These are phyloP conservation scores for Stichodactyla mertensii DNA, from an alignment of 64 coral and sea anemone genomes.

Conservation along the genomic window DNA sequence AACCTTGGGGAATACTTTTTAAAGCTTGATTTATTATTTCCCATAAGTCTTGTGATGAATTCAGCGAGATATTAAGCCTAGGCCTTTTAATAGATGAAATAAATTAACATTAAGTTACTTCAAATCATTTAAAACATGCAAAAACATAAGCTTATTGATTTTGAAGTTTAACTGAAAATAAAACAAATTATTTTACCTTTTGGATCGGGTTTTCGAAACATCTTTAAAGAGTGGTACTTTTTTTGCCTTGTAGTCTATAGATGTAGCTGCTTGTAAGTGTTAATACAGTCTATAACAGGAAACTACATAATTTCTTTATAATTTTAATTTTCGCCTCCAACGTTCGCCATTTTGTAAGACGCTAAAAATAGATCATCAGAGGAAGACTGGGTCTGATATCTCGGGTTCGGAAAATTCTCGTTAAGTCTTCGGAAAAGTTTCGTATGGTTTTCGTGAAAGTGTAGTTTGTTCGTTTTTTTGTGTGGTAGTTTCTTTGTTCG, in stretches of 20 bases:
- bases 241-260: neutral
- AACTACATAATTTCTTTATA: neutral
- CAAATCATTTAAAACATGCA: too few relatives aligned
- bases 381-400: neutral
- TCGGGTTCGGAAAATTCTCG: neutral
- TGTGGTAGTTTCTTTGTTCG: neutral
- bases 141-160: neutral
- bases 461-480: neutral
- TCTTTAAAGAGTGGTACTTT: neutral
- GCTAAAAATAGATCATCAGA: conserved; percentile 24
- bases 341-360: conserved; percentile 32
- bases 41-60: too few relatives aligned
- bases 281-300: neutral
- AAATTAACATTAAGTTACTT: too few relatives aligned
- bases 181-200: conserved; percentile 12
- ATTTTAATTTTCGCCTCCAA: neutral
- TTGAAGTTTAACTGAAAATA: neutral
- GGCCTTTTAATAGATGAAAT: too few relatives aligned
- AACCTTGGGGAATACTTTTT: too few relatives aligned
- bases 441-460: neutral
- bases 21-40: too few relatives aligned
- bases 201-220: conserved; percentile 27
- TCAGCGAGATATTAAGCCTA: too few relatives aligned
- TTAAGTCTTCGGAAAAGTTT: neutral
- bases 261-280: neutral